phyloP scores from a whole-genome alignment of 2,888 invertebrate species.

The Gymnocheta viridis region DNA sequence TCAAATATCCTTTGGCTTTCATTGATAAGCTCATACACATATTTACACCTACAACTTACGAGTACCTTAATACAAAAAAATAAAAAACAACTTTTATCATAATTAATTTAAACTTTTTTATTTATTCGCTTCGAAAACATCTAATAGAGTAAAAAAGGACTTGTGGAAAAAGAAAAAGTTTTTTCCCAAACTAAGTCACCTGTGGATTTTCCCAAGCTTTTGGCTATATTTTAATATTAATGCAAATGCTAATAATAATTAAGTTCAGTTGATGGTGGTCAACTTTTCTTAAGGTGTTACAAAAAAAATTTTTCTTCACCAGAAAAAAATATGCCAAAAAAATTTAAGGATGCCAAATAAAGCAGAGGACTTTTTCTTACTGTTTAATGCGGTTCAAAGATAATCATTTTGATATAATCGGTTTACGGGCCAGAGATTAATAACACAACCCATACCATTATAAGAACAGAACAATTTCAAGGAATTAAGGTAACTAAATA shows the following conservation, averaged over 20 bases:
- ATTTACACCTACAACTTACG: too few relatives aligned
- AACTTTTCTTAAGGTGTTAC: constrained; percentile 57
- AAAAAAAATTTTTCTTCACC: background rate
- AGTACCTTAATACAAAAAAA: background rate
- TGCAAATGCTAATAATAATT: constrained; percentile 56
- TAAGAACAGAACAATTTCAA: background rate
- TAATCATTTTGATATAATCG: constrained; percentile 20
- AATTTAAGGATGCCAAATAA: background rate
- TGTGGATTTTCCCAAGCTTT: constrained; percentile 60
- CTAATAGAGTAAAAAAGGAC: background rate
- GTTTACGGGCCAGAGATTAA: background rate
- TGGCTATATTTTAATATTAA: constrained; percentile 38
- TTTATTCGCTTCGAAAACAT: constrained; percentile 13
- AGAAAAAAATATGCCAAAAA: constrained; percentile 3
- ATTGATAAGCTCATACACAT: too few relatives aligned
- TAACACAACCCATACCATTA: background rate
- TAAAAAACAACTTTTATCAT: background rate
- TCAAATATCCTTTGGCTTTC: too few relatives aligned
- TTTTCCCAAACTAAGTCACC: constrained; percentile 49
- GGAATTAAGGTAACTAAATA: background rate
- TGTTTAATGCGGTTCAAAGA: background rate
- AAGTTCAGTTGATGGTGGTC: constrained; percentile 40
- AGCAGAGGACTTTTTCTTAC: background rate
- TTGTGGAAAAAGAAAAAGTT: constrained; percentile 11
- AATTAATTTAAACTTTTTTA: constrained; percentile 49